These are phyloP conservation scores for Hemibagrus guttatus DNA, from an alignment of 2,797 vertebrate species.

Conservation along the genomic window DNA sequence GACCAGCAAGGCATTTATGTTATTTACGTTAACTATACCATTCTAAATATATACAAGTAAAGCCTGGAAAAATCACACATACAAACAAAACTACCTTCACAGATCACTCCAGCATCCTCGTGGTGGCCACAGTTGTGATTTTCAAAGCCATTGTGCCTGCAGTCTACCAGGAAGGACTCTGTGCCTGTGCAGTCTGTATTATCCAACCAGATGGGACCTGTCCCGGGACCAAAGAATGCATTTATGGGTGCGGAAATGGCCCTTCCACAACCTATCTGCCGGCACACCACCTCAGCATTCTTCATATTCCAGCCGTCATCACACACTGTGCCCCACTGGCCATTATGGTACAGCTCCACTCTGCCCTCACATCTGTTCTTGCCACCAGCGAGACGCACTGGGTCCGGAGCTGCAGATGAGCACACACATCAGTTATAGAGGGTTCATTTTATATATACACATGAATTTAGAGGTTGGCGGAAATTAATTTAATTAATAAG, in stretches of 20 bases:
- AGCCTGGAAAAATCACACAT: not conserved
- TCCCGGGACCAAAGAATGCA: conserved; percentile 58
- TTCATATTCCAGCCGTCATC: conserved; percentile 56
- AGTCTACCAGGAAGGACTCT: conserved; percentile 54
- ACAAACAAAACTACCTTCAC: conserved; percentile 51
- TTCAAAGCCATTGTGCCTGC: conserved; percentile 55
- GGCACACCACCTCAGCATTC: conserved; percentile 64
- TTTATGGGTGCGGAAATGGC: conserved; percentile 29
- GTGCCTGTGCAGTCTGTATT: conserved; percentile 55
- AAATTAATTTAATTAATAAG: not conserved
- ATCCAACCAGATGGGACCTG: conserved; percentile 63
- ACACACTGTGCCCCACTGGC: conserved; percentile 68
- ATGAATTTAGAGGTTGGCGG: not conserved
- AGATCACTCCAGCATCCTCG: conserved; percentile 65
- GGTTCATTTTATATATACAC: not conserved
- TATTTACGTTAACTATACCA: not conserved
- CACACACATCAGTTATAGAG: not conserved
- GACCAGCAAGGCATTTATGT: not conserved
- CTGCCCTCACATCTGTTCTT: conserved; percentile 60
- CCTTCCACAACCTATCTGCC: conserved; percentile 65
- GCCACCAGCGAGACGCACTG: conserved; percentile 57
- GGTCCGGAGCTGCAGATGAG: conserved; percentile 9
- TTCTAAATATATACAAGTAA: not conserved
- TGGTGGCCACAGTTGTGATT: conserved; percentile 58
- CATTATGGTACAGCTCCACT: conserved; percentile 63